phyloP scores from a whole-genome alignment of 2,113 vertebrate species.

The Neolamprologus toae region DNA sequence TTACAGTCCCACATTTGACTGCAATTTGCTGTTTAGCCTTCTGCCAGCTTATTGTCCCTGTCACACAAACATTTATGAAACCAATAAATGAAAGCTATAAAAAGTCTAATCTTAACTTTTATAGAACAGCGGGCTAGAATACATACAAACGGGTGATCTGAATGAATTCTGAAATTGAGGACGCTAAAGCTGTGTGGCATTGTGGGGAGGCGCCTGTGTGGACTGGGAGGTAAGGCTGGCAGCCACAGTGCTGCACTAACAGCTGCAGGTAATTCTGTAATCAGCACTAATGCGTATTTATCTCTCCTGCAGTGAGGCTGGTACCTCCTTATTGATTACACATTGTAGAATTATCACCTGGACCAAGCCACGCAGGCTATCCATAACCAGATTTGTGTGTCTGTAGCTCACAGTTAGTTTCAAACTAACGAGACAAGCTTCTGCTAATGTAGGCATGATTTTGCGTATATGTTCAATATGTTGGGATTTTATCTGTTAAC shows the following conservation, averaged over 20 bases:
- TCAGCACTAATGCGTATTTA: conserved; percentile 42
- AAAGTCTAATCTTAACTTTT: background rate
- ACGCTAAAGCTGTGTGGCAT: background rate
- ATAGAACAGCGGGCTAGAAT: background rate
- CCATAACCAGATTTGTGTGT: background rate
- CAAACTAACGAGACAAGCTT: background rate
- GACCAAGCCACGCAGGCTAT: background rate
- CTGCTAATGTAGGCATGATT: background rate
- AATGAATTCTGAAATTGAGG: background rate
- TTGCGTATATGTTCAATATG: background rate
- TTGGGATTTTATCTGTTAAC: background rate
- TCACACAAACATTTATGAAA: background rate
- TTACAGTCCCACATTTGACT: background rate
- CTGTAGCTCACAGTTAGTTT: background rate
- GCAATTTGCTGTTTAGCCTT: background rate
- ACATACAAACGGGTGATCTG: background rate
- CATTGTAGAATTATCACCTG: conserved; percentile 2
- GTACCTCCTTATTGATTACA: conserved; percentile 5
- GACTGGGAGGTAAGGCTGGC: background rate
- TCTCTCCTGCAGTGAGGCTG: conserved; percentile 1
- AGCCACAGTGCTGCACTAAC: background rate
- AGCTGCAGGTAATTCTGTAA: conserved; percentile 34
- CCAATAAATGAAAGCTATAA: background rate
- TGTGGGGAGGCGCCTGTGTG: background rate
- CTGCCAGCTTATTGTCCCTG: background rate